Conservation (phyloP, 2,888 invertebrate species). For the Xylophagus ater region DNA sequence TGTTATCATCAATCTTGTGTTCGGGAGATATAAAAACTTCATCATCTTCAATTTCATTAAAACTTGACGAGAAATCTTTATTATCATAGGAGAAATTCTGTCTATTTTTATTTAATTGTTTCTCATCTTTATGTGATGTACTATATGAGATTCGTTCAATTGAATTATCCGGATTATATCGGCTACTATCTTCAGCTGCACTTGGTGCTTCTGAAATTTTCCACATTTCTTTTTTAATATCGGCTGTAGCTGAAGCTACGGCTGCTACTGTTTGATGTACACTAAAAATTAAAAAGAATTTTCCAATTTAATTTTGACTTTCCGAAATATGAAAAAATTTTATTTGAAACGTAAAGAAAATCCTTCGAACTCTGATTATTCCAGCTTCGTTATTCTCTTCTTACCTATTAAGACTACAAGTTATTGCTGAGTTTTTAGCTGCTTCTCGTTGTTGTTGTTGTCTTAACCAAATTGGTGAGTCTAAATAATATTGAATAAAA, state of each 20-base stretch:
- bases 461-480: conserved; percentile 51
- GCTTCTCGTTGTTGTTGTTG: conserved; percentile 36
- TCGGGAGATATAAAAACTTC: conserved; percentile 27
- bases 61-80: conserved; percentile 30
- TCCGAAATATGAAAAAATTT: no score
- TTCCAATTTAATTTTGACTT: no score
- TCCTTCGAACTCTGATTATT: no score
- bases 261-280: conserved; percentile 38
- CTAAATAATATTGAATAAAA: conserved; percentile 21
- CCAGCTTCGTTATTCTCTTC: no score
- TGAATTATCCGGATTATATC: conserved; percentile 4
- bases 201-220: conserved; percentile 43
- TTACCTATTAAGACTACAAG: conserved; percentile 26
- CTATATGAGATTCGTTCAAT: conserved; percentile 1
- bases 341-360: no score
- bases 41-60: conserved; percentile 30
- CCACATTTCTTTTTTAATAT: conserved; percentile 41
- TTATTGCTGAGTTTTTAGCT: conserved; percentile 19
- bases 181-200: conserved; percentile 29
- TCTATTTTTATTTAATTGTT: conserved; percentile 17
- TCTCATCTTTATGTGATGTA: conserved; percentile 14
- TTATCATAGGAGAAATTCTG: conserved; percentile 31
- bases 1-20: background rate
- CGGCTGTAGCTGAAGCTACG: conserved; percentile 36
- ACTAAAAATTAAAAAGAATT: no score